These are phyloP conservation scores for Pyrgilauda ruficollis DNA, from an alignment of 2,113 vertebrate genomes.

Conservation along the genomic window DNA sequence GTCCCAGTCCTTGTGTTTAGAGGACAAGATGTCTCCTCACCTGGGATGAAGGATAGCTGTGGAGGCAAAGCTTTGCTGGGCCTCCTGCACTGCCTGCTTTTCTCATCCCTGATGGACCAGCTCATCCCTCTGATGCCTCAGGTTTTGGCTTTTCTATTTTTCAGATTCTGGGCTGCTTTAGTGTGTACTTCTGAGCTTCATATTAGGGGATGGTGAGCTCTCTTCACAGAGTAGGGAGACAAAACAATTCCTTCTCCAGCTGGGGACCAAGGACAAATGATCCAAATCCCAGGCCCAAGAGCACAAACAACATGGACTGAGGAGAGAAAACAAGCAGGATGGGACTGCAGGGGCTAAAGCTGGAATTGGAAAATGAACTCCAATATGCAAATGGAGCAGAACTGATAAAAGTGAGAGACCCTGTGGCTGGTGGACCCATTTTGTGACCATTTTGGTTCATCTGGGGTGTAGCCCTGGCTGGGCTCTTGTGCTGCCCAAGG, in stretches of 20 bases:
- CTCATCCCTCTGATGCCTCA: background rate
- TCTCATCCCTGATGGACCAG: slow-evolving; percentile 25
- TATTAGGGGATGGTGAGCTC: background rate
- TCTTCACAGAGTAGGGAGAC: background rate
- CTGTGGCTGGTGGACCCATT: background rate
- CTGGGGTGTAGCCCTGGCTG: background rate
- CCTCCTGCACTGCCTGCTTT: slow-evolving; percentile 18
- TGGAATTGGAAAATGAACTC: background rate
- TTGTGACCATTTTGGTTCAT: background rate
- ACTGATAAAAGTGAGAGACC: background rate
- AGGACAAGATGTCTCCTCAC: background rate
- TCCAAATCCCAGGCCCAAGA: background rate
- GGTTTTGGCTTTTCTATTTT: background rate
- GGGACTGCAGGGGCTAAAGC: rapidly evolving
- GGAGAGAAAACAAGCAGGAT: background rate
- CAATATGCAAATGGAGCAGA: background rate
- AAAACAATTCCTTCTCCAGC: background rate
- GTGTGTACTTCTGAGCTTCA: background rate
- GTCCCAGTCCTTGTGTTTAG: rapidly evolving
- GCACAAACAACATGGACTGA: background rate
- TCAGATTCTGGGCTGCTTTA: background rate
- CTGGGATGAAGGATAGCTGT: background rate
- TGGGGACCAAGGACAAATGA: background rate
- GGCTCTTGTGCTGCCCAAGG: background rate
- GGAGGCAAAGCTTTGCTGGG: background rate